Conservation (phyloP, 2,797 vertebrate genomes). For the Luscinia megarhynchos region DNA sequence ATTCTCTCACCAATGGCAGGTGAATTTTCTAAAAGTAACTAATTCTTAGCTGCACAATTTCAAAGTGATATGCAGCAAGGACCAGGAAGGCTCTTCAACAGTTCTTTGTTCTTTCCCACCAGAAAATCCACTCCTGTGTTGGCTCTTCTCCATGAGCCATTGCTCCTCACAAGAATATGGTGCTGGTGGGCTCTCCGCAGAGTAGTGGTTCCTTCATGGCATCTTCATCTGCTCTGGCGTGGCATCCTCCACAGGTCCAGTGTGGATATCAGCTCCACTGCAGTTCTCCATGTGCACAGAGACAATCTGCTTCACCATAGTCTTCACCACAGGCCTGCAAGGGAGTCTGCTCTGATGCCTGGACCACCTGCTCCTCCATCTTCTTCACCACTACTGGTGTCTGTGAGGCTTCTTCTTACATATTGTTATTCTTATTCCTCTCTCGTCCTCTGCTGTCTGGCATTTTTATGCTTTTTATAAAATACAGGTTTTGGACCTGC, state of each 20-base stretch:
- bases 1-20: neutral
- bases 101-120: neutral
- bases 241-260: neutral
- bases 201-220: neutral
- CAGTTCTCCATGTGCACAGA: neutral
- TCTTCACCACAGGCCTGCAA: neutral
- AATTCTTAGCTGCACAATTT: neutral
- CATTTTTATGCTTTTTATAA: neutral
- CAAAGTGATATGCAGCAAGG: neutral
- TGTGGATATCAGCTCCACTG: neutral
- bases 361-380: rapidly evolving
- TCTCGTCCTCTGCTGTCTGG: neutral
- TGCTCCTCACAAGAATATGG: neutral
- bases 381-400: neutral
- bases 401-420: neutral
- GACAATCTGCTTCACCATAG: neutral
- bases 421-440: neutral
- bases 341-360: neutral
- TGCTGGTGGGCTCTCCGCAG: neutral
- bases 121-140: neutral
- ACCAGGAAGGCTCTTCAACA: neutral
- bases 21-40: neutral
- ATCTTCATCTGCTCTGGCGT: no score
- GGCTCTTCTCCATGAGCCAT: neutral
- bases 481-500: neutral